Conservation (phyloP, 1,140 invertebrate species). For the Acromyrmex echinatior region DNA sequence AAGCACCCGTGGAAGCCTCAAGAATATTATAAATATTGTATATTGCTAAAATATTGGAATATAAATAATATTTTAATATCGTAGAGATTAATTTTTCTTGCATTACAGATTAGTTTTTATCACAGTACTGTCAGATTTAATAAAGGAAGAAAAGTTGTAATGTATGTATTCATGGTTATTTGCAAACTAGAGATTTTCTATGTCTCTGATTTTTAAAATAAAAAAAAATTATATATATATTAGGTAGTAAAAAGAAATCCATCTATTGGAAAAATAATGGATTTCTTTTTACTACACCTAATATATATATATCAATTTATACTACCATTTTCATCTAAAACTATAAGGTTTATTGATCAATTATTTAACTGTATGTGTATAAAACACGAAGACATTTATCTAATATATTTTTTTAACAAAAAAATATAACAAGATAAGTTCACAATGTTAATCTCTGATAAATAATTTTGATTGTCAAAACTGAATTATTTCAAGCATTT, state of each 20-base stretch:
- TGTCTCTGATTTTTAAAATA: not conserved
- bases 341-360: not conserved
- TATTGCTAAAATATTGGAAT: constrained; percentile 13
- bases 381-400: not conserved
- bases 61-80: constrained; percentile 44
- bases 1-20: not conserved
- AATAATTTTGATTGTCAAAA: not conserved
- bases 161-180: constrained; percentile 14
- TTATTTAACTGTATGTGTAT: not conserved
- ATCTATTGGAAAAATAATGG: too few relatives aligned
- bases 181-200: not conserved
- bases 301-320: not conserved
- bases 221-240: too few relatives aligned
- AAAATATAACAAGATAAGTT: not conserved
- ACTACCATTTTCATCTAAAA: constrained; percentile 7
- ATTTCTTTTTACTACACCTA: too few relatives aligned
- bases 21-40: not conserved
- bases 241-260: too few relatives aligned
- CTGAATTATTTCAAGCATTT: not conserved
- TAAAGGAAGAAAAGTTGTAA: not conserved
- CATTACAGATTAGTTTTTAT: constrained; percentile 42
- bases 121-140: constrained; percentile 39
- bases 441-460: constrained; percentile 1
- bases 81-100: constrained; percentile 29
- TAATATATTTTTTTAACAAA: not conserved